Conservation (phyloP, 30 jellyfish, hydroid and myxozoan genomes). For the Haliclystus octoradiatus region DNA sequence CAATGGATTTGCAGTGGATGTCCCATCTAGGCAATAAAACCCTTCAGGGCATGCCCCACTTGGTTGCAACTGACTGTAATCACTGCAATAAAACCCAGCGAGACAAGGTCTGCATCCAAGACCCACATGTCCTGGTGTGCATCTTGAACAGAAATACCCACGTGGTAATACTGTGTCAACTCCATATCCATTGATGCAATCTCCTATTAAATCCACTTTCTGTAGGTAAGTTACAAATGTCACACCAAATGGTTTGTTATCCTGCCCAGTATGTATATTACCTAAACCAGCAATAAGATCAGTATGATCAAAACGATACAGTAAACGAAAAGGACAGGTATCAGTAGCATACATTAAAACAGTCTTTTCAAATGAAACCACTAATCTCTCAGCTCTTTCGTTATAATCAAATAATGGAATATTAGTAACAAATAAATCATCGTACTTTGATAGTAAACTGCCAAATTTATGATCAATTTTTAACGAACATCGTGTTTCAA, state of each 20-base stretch:
- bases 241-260: slow-evolving; percentile 76
- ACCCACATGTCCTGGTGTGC: slow-evolving; percentile 99
- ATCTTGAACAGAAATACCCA: slow-evolving; percentile 84
- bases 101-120: slow-evolving; percentile 99
- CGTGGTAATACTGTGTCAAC: slow-evolving; percentile 94
- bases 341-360: slow-evolving; percentile 96
- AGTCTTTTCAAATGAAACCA: slow-evolving; percentile 82
- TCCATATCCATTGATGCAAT: slow-evolving; percentile 97
- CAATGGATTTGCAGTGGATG: slow-evolving; percentile 96
- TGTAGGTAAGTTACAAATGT: slow-evolving; percentile 95
- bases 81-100: slow-evolving; percentile 97
- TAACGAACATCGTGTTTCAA: slow-evolving; percentile 45
- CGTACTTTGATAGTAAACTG: slow-evolving; percentile 86
- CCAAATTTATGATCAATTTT: slow-evolving; percentile 90
- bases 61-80: slow-evolving; percentile 98
- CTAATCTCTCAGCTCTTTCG: slow-evolving; percentile 86
- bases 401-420: slow-evolving; percentile 87
- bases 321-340: slow-evolving; percentile 91
- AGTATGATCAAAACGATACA: slow-evolving; percentile 86
- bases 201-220: slow-evolving; percentile 92
- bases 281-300: slow-evolving; percentile 96
- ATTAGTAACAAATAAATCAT: slow-evolving; percentile 85
- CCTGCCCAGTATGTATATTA: slow-evolving; percentile 87
- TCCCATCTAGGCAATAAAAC: slow-evolving; percentile 87
- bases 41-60: slow-evolving; percentile 99